A percentile compares a stretch with the other conserved stretches of the same genome.
These are phyloP conservation scores for Peucedramus taeniatus DNA, from an alignment of 2,113 vertebrate genomes.

Conservation along the genomic window DNA sequence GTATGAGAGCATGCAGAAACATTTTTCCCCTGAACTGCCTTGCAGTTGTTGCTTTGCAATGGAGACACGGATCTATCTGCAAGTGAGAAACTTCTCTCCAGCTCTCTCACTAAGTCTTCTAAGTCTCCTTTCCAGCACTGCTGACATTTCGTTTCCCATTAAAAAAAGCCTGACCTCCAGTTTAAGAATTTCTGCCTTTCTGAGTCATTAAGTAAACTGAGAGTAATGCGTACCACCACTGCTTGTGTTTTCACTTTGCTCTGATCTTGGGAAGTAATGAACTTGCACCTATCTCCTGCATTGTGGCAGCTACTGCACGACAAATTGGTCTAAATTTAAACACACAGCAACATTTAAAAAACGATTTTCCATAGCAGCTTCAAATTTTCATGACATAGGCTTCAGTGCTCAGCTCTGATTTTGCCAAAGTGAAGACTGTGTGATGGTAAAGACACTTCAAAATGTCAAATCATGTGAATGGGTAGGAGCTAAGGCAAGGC, in stretches of 20 bases:
- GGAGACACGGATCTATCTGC: fast-evolving
- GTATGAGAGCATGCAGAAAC: background rate
- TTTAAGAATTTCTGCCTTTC: background rate
- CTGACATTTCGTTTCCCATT: background rate
- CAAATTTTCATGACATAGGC: background rate
- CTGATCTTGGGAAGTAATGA: background rate
- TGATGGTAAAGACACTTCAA: background rate
- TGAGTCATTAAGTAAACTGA: background rate
- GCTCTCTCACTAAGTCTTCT: background rate
- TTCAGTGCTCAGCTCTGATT: background rate
- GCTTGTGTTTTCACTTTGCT: background rate
- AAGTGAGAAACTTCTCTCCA: background rate
- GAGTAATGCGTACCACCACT: background rate
- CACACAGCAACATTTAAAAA: background rate
- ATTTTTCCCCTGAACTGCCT: background rate
- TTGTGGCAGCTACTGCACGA: background rate
- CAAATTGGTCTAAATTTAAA: background rate
- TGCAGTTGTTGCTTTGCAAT: background rate
- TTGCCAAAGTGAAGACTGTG: background rate
- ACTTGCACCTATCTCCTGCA: background rate
- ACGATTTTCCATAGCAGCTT: background rate
- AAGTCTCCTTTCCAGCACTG: background rate
- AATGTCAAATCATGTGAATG: background rate
- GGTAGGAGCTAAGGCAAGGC: background rate
- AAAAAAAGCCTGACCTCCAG: background rate